phyloP scores from a whole-genome alignment of 2,888 invertebrate genomes.

The Parapristionchus giblindavisi region DNA sequence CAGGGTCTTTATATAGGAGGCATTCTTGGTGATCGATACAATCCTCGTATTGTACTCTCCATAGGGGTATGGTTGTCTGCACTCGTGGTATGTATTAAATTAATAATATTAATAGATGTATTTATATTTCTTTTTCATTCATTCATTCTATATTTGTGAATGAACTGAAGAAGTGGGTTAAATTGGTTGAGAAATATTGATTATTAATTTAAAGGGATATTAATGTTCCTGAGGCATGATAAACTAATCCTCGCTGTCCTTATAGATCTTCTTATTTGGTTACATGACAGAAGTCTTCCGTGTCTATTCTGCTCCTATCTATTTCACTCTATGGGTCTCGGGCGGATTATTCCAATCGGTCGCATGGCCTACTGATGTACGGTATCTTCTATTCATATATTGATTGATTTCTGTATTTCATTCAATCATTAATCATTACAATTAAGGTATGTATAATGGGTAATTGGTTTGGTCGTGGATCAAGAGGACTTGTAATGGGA shows the following conservation, averaged over 20 bases:
- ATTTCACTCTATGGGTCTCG: slow-evolving; percentile 70
- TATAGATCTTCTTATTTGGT: slow-evolving; percentile 71
- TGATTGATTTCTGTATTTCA: neutral
- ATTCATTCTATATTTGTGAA: neutral
- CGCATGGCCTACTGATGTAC: slow-evolving; percentile 72
- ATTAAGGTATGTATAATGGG: slow-evolving; percentile 71
- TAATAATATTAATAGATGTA: neutral
- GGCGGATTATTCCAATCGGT: slow-evolving; percentile 72
- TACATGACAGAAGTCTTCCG: slow-evolving; percentile 70
- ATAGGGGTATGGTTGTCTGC: slow-evolving; percentile 71
- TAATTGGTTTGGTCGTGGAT: slow-evolving; percentile 72
- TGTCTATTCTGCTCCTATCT: slow-evolving; percentile 69
- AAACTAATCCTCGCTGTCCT: neutral
- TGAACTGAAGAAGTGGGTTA: too few species aligned
- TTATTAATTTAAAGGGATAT: neutral
- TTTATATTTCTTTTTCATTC: neutral
- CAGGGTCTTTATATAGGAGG: slow-evolving; percentile 73
- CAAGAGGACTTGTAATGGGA: slow-evolving; percentile 72
- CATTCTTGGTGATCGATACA: slow-evolving; percentile 71
- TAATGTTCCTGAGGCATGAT: neutral
- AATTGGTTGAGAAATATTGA: neutral
- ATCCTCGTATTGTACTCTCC: slow-evolving; percentile 70
- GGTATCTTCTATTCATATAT: neutral
- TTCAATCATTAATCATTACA: neutral
- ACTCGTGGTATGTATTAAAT: slow-evolving; percentile 58